Evolutionary conservation across 2,113 vertebrate species (phyloP).

Genomic region (Alces alces): DNA sequence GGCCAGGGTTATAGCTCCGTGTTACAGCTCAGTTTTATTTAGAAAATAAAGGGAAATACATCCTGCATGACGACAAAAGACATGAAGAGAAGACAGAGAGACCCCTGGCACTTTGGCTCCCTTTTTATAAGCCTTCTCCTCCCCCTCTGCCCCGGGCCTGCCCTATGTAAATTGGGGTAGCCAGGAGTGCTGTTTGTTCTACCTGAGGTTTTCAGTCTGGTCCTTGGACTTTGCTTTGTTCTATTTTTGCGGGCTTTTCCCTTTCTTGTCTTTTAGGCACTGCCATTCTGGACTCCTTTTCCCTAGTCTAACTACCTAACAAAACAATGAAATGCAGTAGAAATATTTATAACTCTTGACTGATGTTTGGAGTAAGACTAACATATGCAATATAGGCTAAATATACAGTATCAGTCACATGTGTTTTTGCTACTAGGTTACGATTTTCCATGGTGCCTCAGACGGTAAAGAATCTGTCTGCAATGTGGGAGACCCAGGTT

Average conservation of each 20-base stretch:
- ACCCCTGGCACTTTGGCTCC: background rate
- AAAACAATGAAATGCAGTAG: background rate
- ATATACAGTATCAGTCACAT: background rate
- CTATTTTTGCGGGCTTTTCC: background rate
- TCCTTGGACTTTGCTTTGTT: background rate
- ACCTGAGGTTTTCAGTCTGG: background rate
- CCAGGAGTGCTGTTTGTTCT: background rate
- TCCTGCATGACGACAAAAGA: background rate
- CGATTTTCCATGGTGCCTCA: background rate
- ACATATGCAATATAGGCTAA: background rate
- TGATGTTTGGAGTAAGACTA: background rate
- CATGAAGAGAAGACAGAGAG: fast-evolving
- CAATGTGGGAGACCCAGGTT: background rate
- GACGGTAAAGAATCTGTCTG: background rate
- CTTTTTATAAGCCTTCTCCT: background rate
- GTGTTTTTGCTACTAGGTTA: background rate
- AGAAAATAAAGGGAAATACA: background rate
- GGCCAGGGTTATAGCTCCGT: background rate
- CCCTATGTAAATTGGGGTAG: background rate
- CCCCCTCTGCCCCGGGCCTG: background rate
- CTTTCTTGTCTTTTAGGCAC: background rate
- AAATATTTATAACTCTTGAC: background rate
- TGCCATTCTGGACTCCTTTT: background rate
- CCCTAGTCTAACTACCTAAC: background rate
- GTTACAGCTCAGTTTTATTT: background rate